Conservation (phyloP, 2,888 invertebrate genomes). For the Nephrotoma appendiculata region DNA sequence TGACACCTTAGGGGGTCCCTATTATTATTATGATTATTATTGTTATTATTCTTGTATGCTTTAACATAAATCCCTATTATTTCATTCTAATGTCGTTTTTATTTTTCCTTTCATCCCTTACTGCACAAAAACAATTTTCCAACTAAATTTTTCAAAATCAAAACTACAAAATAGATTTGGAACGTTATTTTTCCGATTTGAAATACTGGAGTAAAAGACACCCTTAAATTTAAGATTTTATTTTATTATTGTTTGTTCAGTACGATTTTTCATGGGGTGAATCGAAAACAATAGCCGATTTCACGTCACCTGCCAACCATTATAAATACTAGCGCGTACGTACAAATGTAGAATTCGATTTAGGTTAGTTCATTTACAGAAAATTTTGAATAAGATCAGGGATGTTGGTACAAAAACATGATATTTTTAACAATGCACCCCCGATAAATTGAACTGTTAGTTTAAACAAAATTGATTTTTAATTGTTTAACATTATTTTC, state of each 20-base stretch:
- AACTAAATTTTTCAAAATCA: not conserved
- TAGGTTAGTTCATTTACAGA: not conserved
- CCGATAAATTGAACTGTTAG: not conserved
- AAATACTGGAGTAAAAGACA: not conserved
- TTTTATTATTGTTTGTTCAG: constrained; percentile 16
- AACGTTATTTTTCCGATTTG: not conserved
- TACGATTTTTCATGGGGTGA: constrained; percentile 28
- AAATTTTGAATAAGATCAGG: not conserved
- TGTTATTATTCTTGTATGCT: constrained; percentile 6
- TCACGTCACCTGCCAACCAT: constrained; percentile 32
- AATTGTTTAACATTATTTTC: not conserved
- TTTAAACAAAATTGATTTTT: not conserved
- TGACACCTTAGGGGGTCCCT: constrained; percentile 16
- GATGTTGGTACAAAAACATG: not conserved
- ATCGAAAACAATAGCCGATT: constrained; percentile 31
- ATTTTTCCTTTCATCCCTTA: constrained; percentile 3
- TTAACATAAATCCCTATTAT: not conserved
- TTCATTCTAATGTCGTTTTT: not conserved
- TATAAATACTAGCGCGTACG: constrained; percentile 8
- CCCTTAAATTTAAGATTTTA: constrained; percentile 8
- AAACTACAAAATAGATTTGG: not conserved
- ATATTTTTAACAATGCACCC: not conserved
- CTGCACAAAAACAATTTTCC: not conserved
- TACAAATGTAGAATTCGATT: not conserved
- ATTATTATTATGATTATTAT: constrained; percentile 8